A percentile compares a stretch with the other conserved stretches of the same genome.
Conservation (phyloP, 2,113 vertebrate species). For the Taxidea taxus region DNA sequence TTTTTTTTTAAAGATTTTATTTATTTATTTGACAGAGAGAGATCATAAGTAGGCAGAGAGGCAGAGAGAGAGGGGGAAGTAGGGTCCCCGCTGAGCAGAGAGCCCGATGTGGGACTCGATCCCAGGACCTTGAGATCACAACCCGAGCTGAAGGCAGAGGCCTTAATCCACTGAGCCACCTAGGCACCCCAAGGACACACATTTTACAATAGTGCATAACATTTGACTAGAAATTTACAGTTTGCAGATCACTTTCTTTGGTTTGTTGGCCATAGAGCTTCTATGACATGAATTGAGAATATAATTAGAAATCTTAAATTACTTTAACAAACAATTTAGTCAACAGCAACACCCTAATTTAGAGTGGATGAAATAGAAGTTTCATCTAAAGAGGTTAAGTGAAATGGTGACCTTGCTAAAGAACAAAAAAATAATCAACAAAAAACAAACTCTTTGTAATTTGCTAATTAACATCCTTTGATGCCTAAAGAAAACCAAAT, state of each 20-base stretch:
- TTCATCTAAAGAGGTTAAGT: neutral
- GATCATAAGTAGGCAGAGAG: no score
- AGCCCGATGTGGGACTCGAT: no score
- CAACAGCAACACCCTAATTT: neutral
- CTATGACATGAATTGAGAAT: neutral
- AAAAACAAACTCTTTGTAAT: neutral
- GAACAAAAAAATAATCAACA: neutral
- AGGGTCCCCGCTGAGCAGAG: no score
- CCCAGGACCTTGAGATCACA: no score
- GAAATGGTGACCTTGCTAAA: neutral
- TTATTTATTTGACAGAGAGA: no score
- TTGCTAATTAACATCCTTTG: neutral
- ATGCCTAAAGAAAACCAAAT: neutral
- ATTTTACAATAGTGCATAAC: neutral
- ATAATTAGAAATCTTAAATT: constrained; percentile 17
- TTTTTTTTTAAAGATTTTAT: no score
- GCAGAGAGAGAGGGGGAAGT: no score
- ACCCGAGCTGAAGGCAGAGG: no score
- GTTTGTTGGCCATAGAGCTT: neutral
- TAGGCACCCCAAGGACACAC: neutral
- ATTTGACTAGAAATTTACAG: neutral
- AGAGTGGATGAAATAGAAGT: neutral
- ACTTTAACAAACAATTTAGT: neutral
- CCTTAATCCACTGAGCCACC: no score
- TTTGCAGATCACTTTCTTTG: neutral